Base-by-base conservation (phyloP, 2,888 invertebrate genomes). In the Apotomis betuletana region DNA sequence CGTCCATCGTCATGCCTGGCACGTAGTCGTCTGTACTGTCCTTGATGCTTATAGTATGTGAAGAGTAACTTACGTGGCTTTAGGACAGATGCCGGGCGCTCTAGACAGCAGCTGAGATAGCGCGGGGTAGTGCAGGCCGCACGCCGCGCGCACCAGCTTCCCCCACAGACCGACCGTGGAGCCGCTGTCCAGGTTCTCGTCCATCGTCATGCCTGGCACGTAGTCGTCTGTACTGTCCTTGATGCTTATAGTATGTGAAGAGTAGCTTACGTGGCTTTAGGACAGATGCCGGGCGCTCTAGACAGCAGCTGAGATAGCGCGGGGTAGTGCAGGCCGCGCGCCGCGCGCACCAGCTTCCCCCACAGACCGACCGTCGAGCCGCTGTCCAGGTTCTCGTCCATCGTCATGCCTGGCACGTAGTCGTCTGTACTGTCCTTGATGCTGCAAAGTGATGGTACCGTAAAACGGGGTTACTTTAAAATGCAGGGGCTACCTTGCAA, bases 111-210 rank as follows among this genome's bases (percentile, higher is more conserved):
- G 87, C 75, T 96, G 95, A 0, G 95, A 92, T 3, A 97, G 83
- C 1, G 96, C 95, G 0, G 95, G 94, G 82, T 96, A 95, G 79
- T 96, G 95, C 62, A 97, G 87, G 15, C 95, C 94, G 8, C 96
- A 91, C 0, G 96, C 95, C 0, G 96, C 95, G 64, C 96, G 95
- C 69, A 97, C 93, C 51, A 94, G 75, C 0, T 89, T 79, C 0
- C 92, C 93, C 94, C 93, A 94, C n/a, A 93, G 81, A 0, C 92
- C 91, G 0, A 93, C 93, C 0, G 88, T 89, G 0, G 92, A 91
- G 8, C 93, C 91, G 36, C 91, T 89, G 81, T 92, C 93, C 86
- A 92, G 87, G 59, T 91, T 90, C n/a, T 87, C 87, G 51, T 91
- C 91, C 0, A 90, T 85, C 10, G 84, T 85, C 0, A 77, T 74